Evolutionary conservation across 1,140 invertebrate genomes (phyloP).

Genomic region (Drepana arcuata): DNA sequence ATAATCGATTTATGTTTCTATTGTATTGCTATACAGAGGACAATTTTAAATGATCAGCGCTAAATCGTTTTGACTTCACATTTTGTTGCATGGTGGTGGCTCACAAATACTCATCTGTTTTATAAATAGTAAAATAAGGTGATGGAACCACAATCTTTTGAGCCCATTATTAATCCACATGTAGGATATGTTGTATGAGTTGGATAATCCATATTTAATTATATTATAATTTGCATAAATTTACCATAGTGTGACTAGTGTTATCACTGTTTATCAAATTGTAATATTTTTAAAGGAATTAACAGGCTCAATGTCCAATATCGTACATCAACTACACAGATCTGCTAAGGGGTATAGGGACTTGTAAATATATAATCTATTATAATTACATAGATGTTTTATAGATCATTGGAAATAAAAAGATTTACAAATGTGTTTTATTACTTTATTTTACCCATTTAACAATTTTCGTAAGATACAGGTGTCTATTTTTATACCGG

Average conservation of each 20-base stretch:
- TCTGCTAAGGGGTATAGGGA: slow-evolving; percentile 11
- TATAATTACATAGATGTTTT: slow-evolving; percentile 11
- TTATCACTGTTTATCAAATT: no score
- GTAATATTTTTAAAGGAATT: no score
- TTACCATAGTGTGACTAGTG: slow-evolving; percentile 1
- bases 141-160: no score
- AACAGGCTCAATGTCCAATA: no score
- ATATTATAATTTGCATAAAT: background rate
- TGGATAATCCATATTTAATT: no score
- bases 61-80: slow-evolving; percentile 1
- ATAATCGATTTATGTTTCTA: no score
- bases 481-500: no score
- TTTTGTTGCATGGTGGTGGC: slow-evolving; percentile 5
- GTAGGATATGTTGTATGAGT: no score
- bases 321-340: no score
- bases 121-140: slow-evolving; percentile 3
- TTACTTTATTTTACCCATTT: slow-evolving; percentile 4
- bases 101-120: slow-evolving; percentile 1
- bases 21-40: background rate
- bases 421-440: background rate
- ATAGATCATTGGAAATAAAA: slow-evolving; percentile 8
- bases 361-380: slow-evolving; percentile 14
- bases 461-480: no score
- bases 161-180: no score
- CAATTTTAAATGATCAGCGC: background rate